Evolutionary conservation across 53 echinoderm and acorn worm genomes (phyloP).

Genomic region (Paracentrotus lividus): DNA sequence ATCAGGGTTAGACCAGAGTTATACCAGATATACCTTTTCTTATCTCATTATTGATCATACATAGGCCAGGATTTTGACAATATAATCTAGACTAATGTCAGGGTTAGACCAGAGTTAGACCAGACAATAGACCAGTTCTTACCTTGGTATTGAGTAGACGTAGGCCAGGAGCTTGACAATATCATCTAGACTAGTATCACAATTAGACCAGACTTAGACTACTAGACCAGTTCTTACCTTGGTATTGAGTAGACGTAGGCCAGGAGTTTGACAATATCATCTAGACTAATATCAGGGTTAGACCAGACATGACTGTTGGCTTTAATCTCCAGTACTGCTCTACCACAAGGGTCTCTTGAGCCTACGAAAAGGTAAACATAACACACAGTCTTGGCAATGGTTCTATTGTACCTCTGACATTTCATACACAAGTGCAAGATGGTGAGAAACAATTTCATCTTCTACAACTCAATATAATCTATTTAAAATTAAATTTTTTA

Average conservation of each 20-base stretch:
- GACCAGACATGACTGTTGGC: conserved; percentile 66
- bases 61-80: no score
- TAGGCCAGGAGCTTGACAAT: conserved; percentile 59
- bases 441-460: no score
- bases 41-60: no score
- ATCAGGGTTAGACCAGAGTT: not conserved
- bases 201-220: conserved; percentile 57
- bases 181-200: conserved; percentile 45
- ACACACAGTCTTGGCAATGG: no score
- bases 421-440: no score
- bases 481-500: no score
- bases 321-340: conserved; percentile 63
- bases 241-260: conserved; percentile 59
- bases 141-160: conserved; percentile 57
- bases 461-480: no score
- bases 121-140: not conserved
- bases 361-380: not conserved
- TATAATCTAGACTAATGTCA: no score
- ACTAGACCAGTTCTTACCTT: conserved; percentile 29
- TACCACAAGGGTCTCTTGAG: conserved; percentile 8
- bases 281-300: conserved; percentile 51
- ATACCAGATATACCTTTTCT: no score
- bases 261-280: conserved; percentile 66
- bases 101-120: not conserved
- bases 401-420: no score